Evolutionary conservation across 1,140 invertebrate species (phyloP).

Genomic region (Batillaria attramentaria): DNA sequence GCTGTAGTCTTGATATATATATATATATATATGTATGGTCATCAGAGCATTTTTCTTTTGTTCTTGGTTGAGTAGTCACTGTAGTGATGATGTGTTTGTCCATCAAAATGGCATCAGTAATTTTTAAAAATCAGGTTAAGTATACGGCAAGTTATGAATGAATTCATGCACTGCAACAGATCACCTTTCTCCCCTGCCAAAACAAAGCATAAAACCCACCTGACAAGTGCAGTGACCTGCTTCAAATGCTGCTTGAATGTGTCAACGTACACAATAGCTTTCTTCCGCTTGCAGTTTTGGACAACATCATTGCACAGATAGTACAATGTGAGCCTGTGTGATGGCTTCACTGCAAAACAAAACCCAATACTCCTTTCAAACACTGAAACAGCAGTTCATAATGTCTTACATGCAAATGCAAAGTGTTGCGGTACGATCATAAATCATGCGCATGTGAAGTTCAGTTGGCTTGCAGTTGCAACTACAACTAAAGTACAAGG

Average conservation of each 20-base stretch:
- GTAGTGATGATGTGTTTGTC: no score
- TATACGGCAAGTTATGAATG: not conserved
- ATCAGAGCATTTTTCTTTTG: no score
- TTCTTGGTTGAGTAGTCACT: no score
- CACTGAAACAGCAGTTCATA: not conserved
- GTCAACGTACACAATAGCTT: conserved; percentile 75
- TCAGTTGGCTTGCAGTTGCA: no score
- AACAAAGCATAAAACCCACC: conserved; percentile 73
- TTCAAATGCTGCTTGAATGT: conserved; percentile 93
- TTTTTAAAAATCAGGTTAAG: not conserved
- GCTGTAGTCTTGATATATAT: no score
- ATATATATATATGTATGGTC: no score
- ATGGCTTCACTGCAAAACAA: conserved; percentile 81
- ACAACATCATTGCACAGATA: conserved; percentile 97
- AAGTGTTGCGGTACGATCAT: not conserved
- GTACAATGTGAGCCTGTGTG: conserved; percentile 90
- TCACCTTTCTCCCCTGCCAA: no score
- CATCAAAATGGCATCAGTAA: no score
- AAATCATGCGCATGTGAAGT: not conserved
- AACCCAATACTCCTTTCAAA: conserved; percentile 57
- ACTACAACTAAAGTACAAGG: no score
- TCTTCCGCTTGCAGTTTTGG: conserved; percentile 93
- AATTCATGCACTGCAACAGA: not conserved
- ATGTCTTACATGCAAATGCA: not conserved
- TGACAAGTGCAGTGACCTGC: conserved; percentile 90